phyloP scores from a whole-genome alignment of 2,888 invertebrate genomes.

The Caenorhabditis sulstoni region DNA sequence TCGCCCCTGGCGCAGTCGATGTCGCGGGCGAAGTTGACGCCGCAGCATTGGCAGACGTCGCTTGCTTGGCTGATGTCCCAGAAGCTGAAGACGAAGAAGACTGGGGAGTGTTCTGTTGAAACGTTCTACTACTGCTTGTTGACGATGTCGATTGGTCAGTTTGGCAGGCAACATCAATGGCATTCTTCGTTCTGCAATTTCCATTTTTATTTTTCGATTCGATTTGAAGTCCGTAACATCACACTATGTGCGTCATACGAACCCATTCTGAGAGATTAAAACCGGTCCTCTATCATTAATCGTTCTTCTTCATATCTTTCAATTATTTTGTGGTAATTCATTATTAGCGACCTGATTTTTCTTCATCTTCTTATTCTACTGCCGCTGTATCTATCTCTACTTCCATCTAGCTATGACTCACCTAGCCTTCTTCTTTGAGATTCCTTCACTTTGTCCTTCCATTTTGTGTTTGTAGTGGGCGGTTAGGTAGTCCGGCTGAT shows the following conservation, averaged over 20 bases:
- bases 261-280: conserved; percentile 4
- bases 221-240: too few relatives aligned
- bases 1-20: too few relatives aligned
- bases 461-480: conserved; percentile 22
- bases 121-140: conserved; percentile 4
- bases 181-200: conserved; percentile 10
- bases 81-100: too few relatives aligned
- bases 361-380: too few relatives aligned
- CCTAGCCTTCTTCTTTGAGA: conserved; percentile 43
- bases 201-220: not conserved
- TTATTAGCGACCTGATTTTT: too few relatives aligned
- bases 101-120: not conserved
- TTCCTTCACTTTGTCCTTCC: conserved; percentile 44
- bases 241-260: too few relatives aligned
- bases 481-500: conserved; percentile 17
- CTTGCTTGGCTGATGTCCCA: not conserved
- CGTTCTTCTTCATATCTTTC: too few relatives aligned
- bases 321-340: too few relatives aligned
- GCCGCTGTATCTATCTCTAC: too few relatives aligned
- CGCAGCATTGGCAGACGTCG: not conserved
- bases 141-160: conserved; percentile 36
- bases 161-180: conserved; percentile 52
- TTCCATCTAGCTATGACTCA: too few relatives aligned
- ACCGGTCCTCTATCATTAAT: too few relatives aligned
- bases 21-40: conserved; percentile 3